Conservation (phyloP, 2,797 vertebrate genomes). For the Takifugu rubripes region DNA sequence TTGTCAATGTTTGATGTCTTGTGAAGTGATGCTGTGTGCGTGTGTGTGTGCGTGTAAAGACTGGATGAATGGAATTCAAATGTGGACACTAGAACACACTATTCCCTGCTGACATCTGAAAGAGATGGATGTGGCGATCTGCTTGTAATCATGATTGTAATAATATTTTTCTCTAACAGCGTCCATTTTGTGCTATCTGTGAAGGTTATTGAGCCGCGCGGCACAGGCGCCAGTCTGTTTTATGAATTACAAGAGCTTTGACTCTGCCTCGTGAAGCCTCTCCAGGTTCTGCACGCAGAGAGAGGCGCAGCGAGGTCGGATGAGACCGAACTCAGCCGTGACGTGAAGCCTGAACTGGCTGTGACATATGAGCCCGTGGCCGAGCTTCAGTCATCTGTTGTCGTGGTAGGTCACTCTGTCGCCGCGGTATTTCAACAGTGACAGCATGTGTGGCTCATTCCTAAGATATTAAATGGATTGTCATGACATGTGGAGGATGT, state of each 20-base stretch:
- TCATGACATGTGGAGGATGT: constrained; percentile 34
- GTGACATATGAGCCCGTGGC: constrained; percentile 69
- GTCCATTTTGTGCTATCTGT: constrained; percentile 22
- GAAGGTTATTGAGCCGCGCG: constrained; percentile 4
- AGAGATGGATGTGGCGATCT: constrained; percentile 50
- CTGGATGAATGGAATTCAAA: constrained; percentile 62
- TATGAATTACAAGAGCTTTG: constrained; percentile 15
- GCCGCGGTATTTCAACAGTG: constrained; percentile 57
- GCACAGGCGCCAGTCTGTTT: constrained; percentile 11
- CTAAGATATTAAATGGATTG: constrained; percentile 56
- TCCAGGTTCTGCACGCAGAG: too few relatives aligned
- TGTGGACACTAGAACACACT: constrained; percentile 57
- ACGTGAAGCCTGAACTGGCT: constrained; percentile 54
- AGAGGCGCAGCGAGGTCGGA: constrained; percentile 42
- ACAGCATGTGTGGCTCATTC: constrained; percentile 51
- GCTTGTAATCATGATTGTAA: constrained; percentile 47
- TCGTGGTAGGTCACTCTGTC: constrained; percentile 60
- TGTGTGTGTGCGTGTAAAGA: constrained; percentile 6
- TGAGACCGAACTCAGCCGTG: constrained; percentile 38
- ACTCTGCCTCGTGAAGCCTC: too few relatives aligned
- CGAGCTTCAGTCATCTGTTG: constrained; percentile 53
- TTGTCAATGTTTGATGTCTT: constrained; percentile 83
- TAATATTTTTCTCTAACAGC: constrained; percentile 31
- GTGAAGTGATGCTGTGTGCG: constrained; percentile 67
- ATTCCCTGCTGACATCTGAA: constrained; percentile 56